Evolutionary conservation across 1,140 invertebrate genomes (phyloP), one percentile per base, ranked within the genome.

Genomic region (Panulirus ornatus): DNA sequence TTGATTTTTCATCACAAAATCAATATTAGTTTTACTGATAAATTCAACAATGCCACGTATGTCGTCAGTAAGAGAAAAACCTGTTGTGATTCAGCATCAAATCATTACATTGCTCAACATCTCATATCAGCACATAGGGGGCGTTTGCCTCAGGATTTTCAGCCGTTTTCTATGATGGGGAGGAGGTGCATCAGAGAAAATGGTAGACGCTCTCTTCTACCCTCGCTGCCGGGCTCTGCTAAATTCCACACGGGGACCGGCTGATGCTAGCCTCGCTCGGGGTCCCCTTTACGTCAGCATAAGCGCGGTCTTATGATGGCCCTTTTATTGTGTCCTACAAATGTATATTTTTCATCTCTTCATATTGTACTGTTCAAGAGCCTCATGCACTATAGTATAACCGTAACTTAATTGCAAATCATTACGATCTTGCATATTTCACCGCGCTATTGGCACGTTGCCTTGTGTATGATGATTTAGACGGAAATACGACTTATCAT

Each of bases 181-280:
- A 42, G 81, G 8, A 40, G 81, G 19, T 36, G n/a, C 34, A 73
- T 54, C 5, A 85, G 66, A 75, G 84, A 85, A 75, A 75, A 85
- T 44, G 84, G 70, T 9, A 14, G 75, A 63, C 79, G 54, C 71
- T 51, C 11, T 27, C 47, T 16, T 3, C 84, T 75, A 85, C 70
- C 84, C 84, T 85, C 84, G 66, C 84, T 38, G 63, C 84, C 84
- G 40, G 44, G 40, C 84, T 16, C 71, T 36, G 70, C 70, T 27
- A 70, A 44, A 44, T 42, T 27, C 30, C 42, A 85, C 84, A 85
- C 84, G 84, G 84, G 84, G 84, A 36, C 79, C 70, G 84, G 70
- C 84, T 6, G 27, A 6, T 11, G 40, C 84, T 85, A 85, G 84
- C 84, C 84, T 85, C 84, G 84, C 84, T 51, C 84, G 34, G 84